Evolutionary conservation across 2,113 vertebrate genomes (phyloP).

Genomic region (Callaeas wilsoni): DNA sequence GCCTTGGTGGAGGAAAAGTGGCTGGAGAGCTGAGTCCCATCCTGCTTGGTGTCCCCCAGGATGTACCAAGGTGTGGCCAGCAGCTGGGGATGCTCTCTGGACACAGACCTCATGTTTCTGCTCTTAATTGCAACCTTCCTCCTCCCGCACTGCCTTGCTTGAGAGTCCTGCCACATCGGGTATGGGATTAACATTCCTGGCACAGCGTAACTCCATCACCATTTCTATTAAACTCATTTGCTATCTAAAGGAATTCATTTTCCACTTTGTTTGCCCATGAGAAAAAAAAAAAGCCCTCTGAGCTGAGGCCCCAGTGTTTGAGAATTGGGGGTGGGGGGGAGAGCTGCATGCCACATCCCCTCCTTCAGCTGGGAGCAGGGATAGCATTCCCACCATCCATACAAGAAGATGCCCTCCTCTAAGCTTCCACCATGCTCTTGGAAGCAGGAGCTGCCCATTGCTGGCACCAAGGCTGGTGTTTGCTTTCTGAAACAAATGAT

Average conservation of each 20-base stretch:
- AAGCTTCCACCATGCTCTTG: not conserved
- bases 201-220: conserved; percentile 49
- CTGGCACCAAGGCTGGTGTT: not conserved
- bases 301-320: not conserved
- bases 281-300: not conserved
- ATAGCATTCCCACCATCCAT: not conserved
- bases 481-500: not conserved
- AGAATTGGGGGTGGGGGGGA: not conserved
- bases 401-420: not conserved
- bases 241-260: conserved; percentile 68
- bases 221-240: conserved; percentile 65
- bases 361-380: not conserved
- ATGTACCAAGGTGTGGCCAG: not conserved
- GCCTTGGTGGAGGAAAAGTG: not conserved
- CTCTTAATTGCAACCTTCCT: not conserved
- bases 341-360: not conserved
- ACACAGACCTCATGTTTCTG: not conserved
- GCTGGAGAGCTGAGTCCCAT: not conserved
- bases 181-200: conserved; percentile 22
- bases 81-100: not conserved
- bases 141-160: not conserved
- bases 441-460: not conserved
- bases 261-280: conserved; percentile 63
- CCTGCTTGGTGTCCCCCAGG: not conserved
- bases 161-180: conserved; percentile 3